Percentiles rank a stretch among this genome's conserved stretches.
Evolutionary conservation across 1,140 invertebrate genomes (phyloP).

Genomic region (Asbolus verrucosus): DNA sequence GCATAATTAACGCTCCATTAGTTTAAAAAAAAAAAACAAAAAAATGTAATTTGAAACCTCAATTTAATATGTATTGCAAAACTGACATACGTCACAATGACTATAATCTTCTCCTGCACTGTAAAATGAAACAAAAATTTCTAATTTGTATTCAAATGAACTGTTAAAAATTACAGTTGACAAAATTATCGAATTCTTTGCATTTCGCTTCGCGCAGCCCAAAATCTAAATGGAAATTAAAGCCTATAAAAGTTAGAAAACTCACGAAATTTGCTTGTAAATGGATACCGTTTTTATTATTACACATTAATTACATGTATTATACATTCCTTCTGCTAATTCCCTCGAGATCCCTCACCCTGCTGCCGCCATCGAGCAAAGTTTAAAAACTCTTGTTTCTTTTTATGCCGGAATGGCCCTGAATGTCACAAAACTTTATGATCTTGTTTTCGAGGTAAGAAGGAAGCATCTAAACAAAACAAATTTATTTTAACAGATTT

Average conservation of each 20-base stretch:
- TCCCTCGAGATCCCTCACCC: constrained; percentile 2
- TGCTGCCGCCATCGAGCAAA: not conserved
- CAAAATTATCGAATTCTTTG: not conserved
- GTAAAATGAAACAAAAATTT: too few relatives aligned
- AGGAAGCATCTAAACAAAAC: too few relatives aligned
- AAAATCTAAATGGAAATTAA: constrained; percentile 27
- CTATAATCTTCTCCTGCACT: not conserved
- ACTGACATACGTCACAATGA: too few relatives aligned
- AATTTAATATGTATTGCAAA: too few relatives aligned
- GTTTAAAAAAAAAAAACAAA: too few relatives aligned
- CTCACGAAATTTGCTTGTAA: constrained; percentile 11
- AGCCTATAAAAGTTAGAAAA: not conserved
- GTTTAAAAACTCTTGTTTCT: constrained; percentile 12
- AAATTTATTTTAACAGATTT: constrained; percentile 12
- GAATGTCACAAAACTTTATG: too few relatives aligned
- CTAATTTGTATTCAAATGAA: not conserved
- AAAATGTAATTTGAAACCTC: too few relatives aligned
- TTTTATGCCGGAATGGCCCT: too few relatives aligned
- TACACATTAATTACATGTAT: constrained; percentile 28
- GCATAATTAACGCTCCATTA: too few relatives aligned
- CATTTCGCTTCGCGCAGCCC: not conserved
- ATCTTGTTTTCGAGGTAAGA: too few relatives aligned
- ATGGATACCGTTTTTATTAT: constrained; percentile 15
- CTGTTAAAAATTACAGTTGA: not conserved
- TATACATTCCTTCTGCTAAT: constrained; percentile 19